These are phyloP conservation scores for Sus cebifrons DNA, from an alignment of 2,797 vertebrate species.

Conservation along the genomic window DNA sequence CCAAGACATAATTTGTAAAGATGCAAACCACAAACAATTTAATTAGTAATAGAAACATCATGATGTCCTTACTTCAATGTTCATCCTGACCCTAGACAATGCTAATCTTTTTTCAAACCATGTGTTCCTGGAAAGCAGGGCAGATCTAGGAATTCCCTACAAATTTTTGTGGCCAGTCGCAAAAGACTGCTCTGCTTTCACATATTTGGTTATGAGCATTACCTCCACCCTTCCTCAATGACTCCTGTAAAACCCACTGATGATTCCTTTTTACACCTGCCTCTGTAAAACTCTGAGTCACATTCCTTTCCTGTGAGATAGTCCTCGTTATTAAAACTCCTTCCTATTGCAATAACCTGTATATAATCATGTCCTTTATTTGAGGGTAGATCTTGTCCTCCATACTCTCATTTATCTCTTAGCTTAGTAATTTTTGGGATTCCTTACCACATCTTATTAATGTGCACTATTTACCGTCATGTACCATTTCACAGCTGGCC, in stretches of 20 bases:
- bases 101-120: background rate
- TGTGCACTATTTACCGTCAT: background rate
- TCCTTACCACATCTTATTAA: background rate
- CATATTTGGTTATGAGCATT: background rate
- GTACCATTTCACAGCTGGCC: background rate
- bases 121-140: background rate
- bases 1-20: background rate
- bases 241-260: background rate
- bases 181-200: background rate
- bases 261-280: background rate
- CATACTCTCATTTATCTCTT: background rate
- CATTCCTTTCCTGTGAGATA: background rate
- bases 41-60: background rate
- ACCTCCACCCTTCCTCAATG: background rate
- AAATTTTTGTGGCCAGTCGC: background rate
- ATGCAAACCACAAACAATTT: background rate
- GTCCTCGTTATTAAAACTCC: background rate
- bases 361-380: background rate
- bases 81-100: background rate
- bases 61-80: background rate
- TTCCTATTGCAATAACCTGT: background rate
- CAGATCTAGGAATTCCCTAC: background rate
- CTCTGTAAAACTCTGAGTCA: background rate
- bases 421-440: background rate
- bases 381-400: background rate